phyloP scores from a whole-genome alignment of 1,140 invertebrate genomes.

The Drosophila subpulchrella region DNA sequence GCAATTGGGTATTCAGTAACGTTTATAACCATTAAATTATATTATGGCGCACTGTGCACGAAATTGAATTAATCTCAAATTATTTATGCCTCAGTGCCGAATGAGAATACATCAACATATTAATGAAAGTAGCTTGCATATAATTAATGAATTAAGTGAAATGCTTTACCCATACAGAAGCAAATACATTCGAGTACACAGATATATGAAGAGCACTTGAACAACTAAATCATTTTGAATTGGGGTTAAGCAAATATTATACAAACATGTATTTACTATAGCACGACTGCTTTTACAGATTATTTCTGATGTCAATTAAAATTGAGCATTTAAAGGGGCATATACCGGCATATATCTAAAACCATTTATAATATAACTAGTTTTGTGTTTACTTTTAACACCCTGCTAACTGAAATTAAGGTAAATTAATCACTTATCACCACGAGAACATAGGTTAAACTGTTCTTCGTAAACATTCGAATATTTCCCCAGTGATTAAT shows the following conservation, averaged over 20 bases:
- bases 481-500: constrained; percentile 10
- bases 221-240: constrained; percentile 3
- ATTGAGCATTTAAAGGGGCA: not conserved
- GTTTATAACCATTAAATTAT: constrained; percentile 13
- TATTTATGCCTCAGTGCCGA: constrained; percentile 28
- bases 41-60: not conserved
- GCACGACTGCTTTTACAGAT: not conserved
- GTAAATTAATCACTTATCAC: not conserved
- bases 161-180: not conserved
- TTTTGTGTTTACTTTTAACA: too few species aligned
- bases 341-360: not conserved
- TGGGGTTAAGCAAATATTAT: constrained; percentile 3
- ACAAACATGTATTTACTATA: not conserved
- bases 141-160: constrained; percentile 29
- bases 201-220: not conserved
- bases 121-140: constrained; percentile 14
- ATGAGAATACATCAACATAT: constrained; percentile 18
- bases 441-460: not conserved
- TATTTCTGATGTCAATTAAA: constrained; percentile 1
- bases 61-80: constrained; percentile 31
- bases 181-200: not conserved
- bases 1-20: not conserved
- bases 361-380: too few species aligned
- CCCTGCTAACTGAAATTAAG: too few species aligned
- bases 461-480: not conserved